Evolutionary conservation across 2,113 vertebrate species (phyloP).

Genomic region (Mormyrus lacerda): DNA sequence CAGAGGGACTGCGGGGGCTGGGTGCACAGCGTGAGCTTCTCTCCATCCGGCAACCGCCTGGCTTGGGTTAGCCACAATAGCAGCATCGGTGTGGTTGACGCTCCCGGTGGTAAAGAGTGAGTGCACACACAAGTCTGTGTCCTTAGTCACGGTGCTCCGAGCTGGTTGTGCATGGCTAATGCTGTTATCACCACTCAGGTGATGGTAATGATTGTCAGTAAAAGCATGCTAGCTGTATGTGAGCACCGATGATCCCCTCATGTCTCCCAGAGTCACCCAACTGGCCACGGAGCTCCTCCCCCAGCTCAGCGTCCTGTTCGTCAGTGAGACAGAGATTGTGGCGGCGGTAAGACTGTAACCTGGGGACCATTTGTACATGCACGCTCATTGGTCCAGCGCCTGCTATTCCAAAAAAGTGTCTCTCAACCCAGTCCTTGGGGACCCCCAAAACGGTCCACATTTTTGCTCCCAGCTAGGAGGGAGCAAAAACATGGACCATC

Average conservation of each 20-base stretch:
- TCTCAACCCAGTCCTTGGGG: background rate
- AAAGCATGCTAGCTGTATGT: background rate
- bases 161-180: background rate
- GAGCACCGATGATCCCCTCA: background rate
- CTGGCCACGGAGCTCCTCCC: slow-evolving; percentile 53
- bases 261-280: slow-evolving; percentile 56
- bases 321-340: slow-evolving; percentile 56
- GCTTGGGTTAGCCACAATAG: slow-evolving; percentile 70
- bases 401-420: background rate
- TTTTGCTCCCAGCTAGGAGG: background rate
- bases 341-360: slow-evolving; percentile 48
- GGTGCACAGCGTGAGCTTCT: slow-evolving; percentile 69
- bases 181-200: background rate
- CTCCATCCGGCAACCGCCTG: slow-evolving; percentile 61
- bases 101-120: slow-evolving; percentile 61
- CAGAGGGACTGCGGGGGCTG: slow-evolving; percentile 66
- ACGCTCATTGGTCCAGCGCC: background rate
- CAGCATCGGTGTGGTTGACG: slow-evolving; percentile 58
- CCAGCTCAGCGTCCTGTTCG: slow-evolving; percentile 49
- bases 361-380: background rate
- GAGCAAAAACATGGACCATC: background rate
- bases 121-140: background rate
- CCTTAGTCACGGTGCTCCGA: background rate
- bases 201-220: background rate
- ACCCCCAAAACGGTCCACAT: background rate